Conservation (phyloP, 2,888 invertebrate genomes). For the Drosophila robusta region DNA sequence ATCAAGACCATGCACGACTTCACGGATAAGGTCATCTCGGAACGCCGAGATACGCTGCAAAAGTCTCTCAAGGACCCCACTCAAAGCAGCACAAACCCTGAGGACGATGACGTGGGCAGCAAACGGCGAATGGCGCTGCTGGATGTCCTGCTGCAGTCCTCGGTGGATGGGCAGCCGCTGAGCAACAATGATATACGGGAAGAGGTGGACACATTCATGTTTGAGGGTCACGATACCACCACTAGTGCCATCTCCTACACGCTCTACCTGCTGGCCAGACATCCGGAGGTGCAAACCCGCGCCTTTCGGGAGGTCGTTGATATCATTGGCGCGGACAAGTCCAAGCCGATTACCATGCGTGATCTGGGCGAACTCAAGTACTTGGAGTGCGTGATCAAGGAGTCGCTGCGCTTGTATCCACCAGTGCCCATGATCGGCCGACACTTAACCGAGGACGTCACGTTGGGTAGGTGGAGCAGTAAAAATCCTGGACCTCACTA, state of each 20-base stretch:
- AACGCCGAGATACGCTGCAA: slow-evolving; percentile 59
- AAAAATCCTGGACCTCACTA: neutral
- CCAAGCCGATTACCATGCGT: slow-evolving; percentile 58
- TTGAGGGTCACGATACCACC: slow-evolving; percentile 86
- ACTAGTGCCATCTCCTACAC: slow-evolving; percentile 81
- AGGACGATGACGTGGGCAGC: slow-evolving; percentile 84
- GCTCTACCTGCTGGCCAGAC: slow-evolving; percentile 76
- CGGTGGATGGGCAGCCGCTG: slow-evolving; percentile 87
- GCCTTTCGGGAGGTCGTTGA: slow-evolving; percentile 76
- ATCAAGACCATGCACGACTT: slow-evolving; percentile 75
- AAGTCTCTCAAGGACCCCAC: slow-evolving; percentile 47
- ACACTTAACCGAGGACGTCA: slow-evolving; percentile 85
- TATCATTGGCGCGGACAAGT: slow-evolving; percentile 76
- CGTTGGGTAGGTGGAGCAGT: slow-evolving; percentile 85
- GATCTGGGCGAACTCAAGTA: slow-evolving; percentile 82
- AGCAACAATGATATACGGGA: slow-evolving; percentile 87
- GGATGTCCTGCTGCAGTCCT: slow-evolving; percentile 88
- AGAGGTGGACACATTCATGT: slow-evolving; percentile 89
- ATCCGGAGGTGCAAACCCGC: slow-evolving; percentile 79
- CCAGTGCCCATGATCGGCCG: slow-evolving; percentile 88
- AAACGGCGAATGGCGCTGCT: slow-evolving; percentile 88
- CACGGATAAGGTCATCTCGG: slow-evolving; percentile 73
- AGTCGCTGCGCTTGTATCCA: slow-evolving; percentile 88
- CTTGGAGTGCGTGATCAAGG: slow-evolving; percentile 89
- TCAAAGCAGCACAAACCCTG: slow-evolving; percentile 14